A percentile compares a stretch with the other conserved stretches of the same genome.
phyloP scores from a whole-genome alignment of 2,797 vertebrate species.

The Eulemur coronatus region DNA sequence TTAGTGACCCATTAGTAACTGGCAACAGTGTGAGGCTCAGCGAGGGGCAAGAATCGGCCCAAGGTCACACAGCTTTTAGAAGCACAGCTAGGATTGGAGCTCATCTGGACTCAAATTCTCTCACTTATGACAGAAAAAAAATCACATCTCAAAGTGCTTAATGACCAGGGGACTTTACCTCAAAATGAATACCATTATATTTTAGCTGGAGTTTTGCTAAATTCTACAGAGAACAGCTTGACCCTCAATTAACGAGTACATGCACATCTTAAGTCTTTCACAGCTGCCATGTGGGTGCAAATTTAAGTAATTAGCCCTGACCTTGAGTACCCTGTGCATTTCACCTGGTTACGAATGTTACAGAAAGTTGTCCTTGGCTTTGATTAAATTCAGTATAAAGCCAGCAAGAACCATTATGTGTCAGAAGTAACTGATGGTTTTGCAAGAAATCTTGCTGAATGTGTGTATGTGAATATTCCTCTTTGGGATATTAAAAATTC shows the following conservation, averaged over 20 bases:
- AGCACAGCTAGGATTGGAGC: neutral
- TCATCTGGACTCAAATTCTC: neutral
- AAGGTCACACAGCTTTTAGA: neutral
- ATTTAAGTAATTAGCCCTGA: constrained; percentile 42
- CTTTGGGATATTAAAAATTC: constrained; percentile 47
- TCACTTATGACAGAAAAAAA: neutral
- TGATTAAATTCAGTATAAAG: constrained; percentile 56
- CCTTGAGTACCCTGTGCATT: neutral
- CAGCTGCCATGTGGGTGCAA: constrained; percentile 29
- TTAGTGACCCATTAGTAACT: neutral
- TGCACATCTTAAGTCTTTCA: neutral
- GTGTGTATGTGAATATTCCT: neutral
- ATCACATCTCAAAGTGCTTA: neutral
- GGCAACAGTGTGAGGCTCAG: neutral
- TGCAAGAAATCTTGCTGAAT: constrained; percentile 22
- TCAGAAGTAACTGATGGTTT: constrained; percentile 13
- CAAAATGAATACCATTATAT: constrained; percentile 14
- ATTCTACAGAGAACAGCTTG: constrained; percentile 51
- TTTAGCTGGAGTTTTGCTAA: constrained; percentile 51
- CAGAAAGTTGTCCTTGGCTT: constrained; percentile 19
- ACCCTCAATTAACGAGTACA: neutral
- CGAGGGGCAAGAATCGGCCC: neutral
- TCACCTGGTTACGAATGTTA: constrained; percentile 7
- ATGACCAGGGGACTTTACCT: constrained; percentile 12
- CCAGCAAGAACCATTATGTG: neutral